A percentile compares a stretch with the other conserved stretches of the same genome.
These are phyloP conservation scores for Brotula barbata DNA, from an alignment of 2,797 vertebrate species.

Conservation along the genomic window DNA sequence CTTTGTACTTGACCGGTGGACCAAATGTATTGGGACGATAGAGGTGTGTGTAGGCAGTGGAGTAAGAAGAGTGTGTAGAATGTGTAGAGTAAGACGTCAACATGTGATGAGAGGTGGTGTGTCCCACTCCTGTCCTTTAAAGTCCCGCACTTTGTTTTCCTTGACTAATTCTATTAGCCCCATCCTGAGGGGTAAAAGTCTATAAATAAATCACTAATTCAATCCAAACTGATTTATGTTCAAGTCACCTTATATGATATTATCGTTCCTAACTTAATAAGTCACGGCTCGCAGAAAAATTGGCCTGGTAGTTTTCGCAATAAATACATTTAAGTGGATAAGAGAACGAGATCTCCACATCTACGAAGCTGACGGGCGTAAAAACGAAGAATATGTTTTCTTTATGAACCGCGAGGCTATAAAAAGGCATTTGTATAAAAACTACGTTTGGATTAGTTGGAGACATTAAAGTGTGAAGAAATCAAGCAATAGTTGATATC, in stretches of 20 bases:
- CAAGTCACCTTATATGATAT: constrained; percentile 33
- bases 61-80: too few relatives aligned
- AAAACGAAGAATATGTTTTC: too few relatives aligned
- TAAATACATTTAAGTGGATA: constrained; percentile 34
- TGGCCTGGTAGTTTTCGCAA: constrained; percentile 7
- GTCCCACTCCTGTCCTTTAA: constrained; percentile 27
- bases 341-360: constrained; percentile 24
- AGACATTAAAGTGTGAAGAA: too few relatives aligned
- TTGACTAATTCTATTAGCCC: constrained; percentile 61
- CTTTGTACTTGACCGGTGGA: constrained; percentile 29
- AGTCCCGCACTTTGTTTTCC: constrained; percentile 32
- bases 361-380: too few relatives aligned
- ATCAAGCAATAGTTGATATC: too few relatives aligned
- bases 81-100: too few relatives aligned
- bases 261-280: constrained; percentile 35
- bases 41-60: neutral
- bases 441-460: too few relatives aligned
- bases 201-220: constrained; percentile 53
- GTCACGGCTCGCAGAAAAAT: constrained; percentile 17
- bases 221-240: constrained; percentile 46
- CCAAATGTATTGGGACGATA: constrained; percentile 44
- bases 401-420: too few relatives aligned
- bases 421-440: too few relatives aligned
- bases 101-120: neutral
- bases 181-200: constrained; percentile 36